Conservation (phyloP, 2,797 vertebrate genomes). For the Hoplostethus mediterraneus region DNA sequence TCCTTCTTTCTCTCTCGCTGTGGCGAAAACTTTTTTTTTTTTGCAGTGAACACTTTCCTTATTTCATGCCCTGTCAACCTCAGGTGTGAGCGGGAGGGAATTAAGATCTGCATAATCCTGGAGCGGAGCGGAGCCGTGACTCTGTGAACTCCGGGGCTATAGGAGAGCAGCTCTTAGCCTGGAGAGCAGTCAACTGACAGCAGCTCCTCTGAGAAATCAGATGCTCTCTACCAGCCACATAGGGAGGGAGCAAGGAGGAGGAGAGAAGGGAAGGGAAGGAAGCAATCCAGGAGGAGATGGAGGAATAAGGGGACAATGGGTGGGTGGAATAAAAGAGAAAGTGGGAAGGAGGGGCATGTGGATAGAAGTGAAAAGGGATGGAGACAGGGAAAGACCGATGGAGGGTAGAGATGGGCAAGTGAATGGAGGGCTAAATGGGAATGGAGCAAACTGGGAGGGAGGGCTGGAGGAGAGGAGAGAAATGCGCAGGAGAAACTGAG, state of each 20-base stretch:
- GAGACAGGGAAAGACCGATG: too few relatives aligned
- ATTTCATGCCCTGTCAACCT: conserved; percentile 84
- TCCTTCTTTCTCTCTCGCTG: conserved; percentile 4
- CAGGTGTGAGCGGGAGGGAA: conserved; percentile 79
- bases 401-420: conserved; percentile 30
- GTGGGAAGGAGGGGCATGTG: neutral
- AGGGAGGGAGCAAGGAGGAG: neutral
- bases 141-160: conserved; percentile 64
- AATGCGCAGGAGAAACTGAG: conserved; percentile 41
- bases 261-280: neutral
- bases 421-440: conserved; percentile 26
- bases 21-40: conserved; percentile 76
- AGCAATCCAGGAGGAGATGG: conserved; percentile 15
- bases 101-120: conserved; percentile 83
- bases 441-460: conserved; percentile 32
- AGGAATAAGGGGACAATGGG: conserved; percentile 1
- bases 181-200: conserved; percentile 70
- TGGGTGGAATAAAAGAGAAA: conserved; percentile 14
- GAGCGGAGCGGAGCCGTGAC: conserved; percentile 65
- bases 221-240: conserved; percentile 48
- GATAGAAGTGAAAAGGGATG: neutral
- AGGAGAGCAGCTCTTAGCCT: conserved; percentile 63
- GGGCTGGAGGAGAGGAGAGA: conserved; percentile 12
- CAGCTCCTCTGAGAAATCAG: conserved; percentile 70
- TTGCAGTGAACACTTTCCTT: conserved; percentile 73